These are phyloP conservation scores for Dryoscopus gambensis DNA, from an alignment of 2,113 vertebrate genomes.

Conservation along the genomic window DNA sequence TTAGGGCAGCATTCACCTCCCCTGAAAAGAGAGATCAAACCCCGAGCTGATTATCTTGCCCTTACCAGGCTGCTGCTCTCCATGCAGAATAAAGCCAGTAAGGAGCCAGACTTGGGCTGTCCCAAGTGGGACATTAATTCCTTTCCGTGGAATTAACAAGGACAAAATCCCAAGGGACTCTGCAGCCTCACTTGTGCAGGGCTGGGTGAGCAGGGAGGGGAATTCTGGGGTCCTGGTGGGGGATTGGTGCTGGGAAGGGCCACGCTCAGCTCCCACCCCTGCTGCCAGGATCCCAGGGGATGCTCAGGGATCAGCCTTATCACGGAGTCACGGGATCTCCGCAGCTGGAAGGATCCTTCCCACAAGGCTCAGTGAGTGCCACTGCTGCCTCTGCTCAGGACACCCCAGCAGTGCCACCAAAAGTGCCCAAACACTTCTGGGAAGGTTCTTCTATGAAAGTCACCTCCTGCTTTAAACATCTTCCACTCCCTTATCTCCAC, in stretches of 20 bases:
- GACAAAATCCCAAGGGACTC: background rate
- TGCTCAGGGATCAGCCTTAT: background rate
- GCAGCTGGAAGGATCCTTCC: background rate
- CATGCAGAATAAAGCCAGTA: background rate
- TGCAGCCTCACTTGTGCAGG: background rate
- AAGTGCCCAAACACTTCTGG: background rate
- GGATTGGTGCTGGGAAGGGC: background rate
- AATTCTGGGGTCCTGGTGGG: background rate
- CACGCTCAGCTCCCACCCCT: background rate
- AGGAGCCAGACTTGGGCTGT: background rate
- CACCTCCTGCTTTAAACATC: background rate
- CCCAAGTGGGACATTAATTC: background rate
- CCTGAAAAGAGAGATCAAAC: background rate
- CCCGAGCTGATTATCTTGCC: background rate
- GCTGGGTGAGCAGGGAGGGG: background rate
- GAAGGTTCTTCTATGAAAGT: background rate
- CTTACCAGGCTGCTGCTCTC: background rate
- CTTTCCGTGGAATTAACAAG: background rate
- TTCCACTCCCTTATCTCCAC: background rate
- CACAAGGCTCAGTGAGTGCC: background rate
- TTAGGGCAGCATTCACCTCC: background rate
- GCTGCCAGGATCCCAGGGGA: fast-evolving
- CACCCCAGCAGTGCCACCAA: background rate
- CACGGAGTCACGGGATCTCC: fast-evolving
- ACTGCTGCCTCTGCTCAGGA: background rate